A percentile compares a stretch with the other conserved stretches of the same genome.
Conservation (phyloP, 2,797 vertebrate species). For the Argyrosomus regius region DNA sequence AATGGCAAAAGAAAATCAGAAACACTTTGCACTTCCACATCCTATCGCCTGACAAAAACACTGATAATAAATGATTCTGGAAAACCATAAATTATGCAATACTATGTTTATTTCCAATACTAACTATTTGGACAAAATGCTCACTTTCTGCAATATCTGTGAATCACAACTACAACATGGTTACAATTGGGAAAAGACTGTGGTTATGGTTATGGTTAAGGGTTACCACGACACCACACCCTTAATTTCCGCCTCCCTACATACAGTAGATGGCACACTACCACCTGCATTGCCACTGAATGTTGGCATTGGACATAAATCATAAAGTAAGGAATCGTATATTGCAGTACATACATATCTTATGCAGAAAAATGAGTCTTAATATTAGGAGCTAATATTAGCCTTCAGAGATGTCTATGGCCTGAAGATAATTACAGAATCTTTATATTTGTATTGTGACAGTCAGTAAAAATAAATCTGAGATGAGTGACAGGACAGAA, state of each 20-base stretch:
- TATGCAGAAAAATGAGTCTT: background rate
- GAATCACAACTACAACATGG: background rate
- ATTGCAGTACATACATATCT: background rate
- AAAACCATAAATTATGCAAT: background rate
- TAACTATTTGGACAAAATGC: background rate
- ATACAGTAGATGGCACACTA: background rate
- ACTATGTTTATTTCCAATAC: too few relatives aligned
- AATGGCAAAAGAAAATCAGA: background rate
- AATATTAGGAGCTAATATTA: conserved; percentile 1
- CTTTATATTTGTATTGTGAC: conserved; percentile 1
- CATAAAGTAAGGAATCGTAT: background rate
- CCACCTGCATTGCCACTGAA: background rate
- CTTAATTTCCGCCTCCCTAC: background rate
- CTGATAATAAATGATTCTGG: background rate
- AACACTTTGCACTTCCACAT: background rate
- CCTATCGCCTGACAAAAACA: background rate
- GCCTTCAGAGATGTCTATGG: background rate
- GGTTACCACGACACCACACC: background rate
- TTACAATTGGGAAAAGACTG: background rate
- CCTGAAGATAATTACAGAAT: background rate
- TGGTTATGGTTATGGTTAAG: background rate
- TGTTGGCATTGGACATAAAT: background rate
- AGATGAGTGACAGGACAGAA: background rate
- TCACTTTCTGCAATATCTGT: background rate
- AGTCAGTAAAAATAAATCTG: background rate